Evolutionary conservation across 2,797 vertebrate genomes (phyloP).

Genomic region (Hydrolagus colliei): DNA sequence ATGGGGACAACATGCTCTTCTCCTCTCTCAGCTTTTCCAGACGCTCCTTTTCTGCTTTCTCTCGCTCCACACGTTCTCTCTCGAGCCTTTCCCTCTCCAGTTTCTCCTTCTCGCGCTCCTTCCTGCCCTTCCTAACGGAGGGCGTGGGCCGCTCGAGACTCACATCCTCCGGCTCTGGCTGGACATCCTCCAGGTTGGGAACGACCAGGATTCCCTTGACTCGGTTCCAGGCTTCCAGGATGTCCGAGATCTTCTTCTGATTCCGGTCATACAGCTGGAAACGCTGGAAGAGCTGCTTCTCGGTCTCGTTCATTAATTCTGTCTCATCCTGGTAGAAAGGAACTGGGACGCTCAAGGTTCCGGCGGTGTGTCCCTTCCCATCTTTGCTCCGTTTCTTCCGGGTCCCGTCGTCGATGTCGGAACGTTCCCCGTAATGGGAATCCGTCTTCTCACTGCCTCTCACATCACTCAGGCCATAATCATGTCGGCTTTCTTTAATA

Average conservation of each 20-base stretch:
- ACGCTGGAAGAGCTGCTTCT: slow-evolving; percentile 50
- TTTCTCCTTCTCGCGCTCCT: slow-evolving; percentile 49
- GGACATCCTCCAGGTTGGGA: slow-evolving; percentile 44
- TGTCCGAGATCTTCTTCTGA: slow-evolving; percentile 50
- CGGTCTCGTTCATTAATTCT: slow-evolving; percentile 41
- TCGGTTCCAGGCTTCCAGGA: slow-evolving; percentile 72
- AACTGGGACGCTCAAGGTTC: background rate
- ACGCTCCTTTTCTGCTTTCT: slow-evolving; percentile 40
- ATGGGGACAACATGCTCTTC: background rate
- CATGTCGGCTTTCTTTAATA: slow-evolving; percentile 34
- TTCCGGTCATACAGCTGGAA: slow-evolving; percentile 63
- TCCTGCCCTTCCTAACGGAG: slow-evolving; percentile 56
- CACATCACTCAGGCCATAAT: slow-evolving; percentile 41
- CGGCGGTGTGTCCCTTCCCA: slow-evolving; percentile 9
- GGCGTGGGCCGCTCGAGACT: slow-evolving; percentile 43
- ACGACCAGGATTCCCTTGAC: slow-evolving; percentile 50
- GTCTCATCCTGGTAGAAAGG: slow-evolving; percentile 36
- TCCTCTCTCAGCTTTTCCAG: slow-evolving; percentile 2
- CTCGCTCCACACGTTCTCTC: slow-evolving; percentile 50
- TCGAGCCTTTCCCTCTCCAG: slow-evolving; percentile 42
- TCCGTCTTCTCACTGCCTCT: slow-evolving; percentile 48
- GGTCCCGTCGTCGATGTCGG: slow-evolving; percentile 45
- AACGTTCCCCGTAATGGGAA: slow-evolving; percentile 33
- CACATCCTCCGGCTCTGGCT: slow-evolving; percentile 46
- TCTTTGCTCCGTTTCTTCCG: slow-evolving; percentile 43